phyloP scores from a whole-genome alignment of 1,140 invertebrate genomes.

The Pomacea maculata region DNA sequence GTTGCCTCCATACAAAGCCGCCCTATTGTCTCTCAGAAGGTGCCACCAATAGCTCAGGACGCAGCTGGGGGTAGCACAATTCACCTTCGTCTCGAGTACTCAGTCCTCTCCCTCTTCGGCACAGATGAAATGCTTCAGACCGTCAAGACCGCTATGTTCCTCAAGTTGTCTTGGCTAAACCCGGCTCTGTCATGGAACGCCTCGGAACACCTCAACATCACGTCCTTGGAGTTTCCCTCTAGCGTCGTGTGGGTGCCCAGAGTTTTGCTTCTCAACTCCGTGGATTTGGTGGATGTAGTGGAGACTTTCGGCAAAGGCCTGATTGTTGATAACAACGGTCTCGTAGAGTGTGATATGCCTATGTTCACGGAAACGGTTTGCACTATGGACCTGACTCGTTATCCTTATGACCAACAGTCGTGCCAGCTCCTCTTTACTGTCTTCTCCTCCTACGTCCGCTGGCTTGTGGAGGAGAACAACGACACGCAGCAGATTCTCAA shows the following conservation, averaged over 20 bases:
- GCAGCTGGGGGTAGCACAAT: too few species aligned
- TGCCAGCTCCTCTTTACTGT: constrained; percentile 68
- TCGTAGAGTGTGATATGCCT: constrained; percentile 41
- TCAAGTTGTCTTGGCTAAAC: constrained; percentile 63
- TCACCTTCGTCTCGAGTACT: too few species aligned
- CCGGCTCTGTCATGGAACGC: constrained; percentile 67
- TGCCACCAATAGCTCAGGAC: too few species aligned
- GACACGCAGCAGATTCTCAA: neutral
- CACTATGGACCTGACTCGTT: constrained; percentile 83
- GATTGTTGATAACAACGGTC: neutral
- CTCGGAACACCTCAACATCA: constrained; percentile 61
- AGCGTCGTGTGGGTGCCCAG: constrained; percentile 68
- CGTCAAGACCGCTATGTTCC: constrained; percentile 22
- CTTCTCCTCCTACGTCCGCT: neutral
- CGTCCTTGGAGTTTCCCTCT: constrained; percentile 64
- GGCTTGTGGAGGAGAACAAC: neutral
- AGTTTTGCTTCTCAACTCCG: constrained; percentile 68
- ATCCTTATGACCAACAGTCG: constrained; percentile 78
- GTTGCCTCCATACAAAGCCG: too few species aligned
- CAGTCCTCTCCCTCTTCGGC: neutral
- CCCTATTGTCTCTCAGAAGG: too few species aligned
- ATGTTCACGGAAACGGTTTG: constrained; percentile 72
- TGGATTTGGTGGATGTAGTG: constrained; percentile 12
- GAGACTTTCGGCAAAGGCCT: neutral
- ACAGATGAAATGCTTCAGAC: constrained; percentile 19